phyloP scores from a whole-genome alignment of 2,113 vertebrate species.

The Tricholaema leucomelas region DNA sequence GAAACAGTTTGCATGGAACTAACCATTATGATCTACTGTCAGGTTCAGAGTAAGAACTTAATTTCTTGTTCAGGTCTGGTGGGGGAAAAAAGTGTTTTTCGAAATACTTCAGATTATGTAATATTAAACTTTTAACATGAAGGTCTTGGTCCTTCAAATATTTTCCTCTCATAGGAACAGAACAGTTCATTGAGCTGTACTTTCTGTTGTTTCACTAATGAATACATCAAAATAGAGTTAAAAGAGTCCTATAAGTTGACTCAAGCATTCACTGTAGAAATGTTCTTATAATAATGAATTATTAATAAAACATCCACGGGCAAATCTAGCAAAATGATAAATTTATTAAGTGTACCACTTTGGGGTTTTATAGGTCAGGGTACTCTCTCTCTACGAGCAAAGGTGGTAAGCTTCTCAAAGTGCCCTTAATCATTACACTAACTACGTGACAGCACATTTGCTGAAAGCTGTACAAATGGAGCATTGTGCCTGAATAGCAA shows the following conservation, averaged over 20 bases:
- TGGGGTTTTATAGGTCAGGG: constrained; percentile 45
- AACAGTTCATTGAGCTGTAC: not conserved
- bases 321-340: constrained; percentile 15
- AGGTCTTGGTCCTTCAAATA: not conserved
- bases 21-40: not conserved
- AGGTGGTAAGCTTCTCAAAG: constrained; percentile 62
- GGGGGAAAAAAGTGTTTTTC: not conserved
- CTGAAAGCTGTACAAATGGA: constrained; percentile 61
- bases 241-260: not conserved
- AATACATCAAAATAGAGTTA: not conserved
- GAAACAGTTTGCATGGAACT: not conserved
- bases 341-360: constrained; percentile 70
- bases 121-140: not conserved
- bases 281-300: constrained; percentile 6
- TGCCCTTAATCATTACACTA: constrained; percentile 57
- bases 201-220: not conserved
- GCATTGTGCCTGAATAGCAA: constrained; percentile 48
- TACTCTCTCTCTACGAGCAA: constrained; percentile 43
- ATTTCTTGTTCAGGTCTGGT: not conserved
- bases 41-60: constrained; percentile 14
- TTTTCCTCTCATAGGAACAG: not conserved
- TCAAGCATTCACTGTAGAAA: constrained; percentile 22
- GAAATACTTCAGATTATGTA: constrained; percentile 34
- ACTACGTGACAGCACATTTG: constrained; percentile 22
- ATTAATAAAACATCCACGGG: constrained; percentile 20